These are phyloP conservation scores for Bergia sp. DNA, from an alignment of 92 coral and sea anemone genomes.

Conservation along the genomic window DNA sequence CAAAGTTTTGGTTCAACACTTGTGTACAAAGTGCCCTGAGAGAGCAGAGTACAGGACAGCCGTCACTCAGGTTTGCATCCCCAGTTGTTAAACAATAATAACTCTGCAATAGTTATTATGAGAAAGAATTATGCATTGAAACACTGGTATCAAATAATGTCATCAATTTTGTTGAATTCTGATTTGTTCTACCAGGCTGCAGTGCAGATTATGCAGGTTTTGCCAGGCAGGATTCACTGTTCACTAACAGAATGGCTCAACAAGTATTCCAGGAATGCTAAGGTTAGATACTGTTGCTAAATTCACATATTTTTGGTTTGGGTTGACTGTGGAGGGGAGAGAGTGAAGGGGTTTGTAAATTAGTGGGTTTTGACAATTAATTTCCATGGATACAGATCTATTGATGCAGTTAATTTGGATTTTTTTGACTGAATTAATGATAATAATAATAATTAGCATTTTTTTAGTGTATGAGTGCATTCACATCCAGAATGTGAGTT, in stretches of 20 bases:
- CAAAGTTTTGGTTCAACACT: constrained; percentile 86
- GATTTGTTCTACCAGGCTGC: constrained; percentile 64
- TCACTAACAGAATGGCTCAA: constrained; percentile 77
- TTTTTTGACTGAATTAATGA: too few species aligned
- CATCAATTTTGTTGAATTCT: not conserved
- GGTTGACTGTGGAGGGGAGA: not conserved
- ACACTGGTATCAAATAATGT: not conserved
- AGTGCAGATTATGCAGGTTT: constrained; percentile 68
- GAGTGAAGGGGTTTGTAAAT: not conserved
- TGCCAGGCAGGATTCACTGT: constrained; percentile 60
- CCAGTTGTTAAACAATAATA: not conserved
- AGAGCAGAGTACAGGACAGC: constrained; percentile 87
- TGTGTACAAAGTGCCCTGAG: constrained; percentile 97
- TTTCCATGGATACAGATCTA: not conserved
- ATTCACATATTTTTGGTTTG: not conserved
- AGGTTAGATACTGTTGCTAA: constrained; percentile 54
- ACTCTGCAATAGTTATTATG: not conserved
- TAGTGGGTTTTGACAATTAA: not conserved
- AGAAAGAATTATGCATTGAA: not conserved
- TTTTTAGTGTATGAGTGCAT: too few species aligned
- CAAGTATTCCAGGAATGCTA: constrained; percentile 86
- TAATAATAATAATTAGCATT: too few species aligned
- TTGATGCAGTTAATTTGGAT: too few species aligned
- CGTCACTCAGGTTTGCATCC: constrained; percentile 77
- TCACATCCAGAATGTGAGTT: too few species aligned